These are phyloP conservation scores for Pachypeltis micranthus DNA, from an alignment of 1,140 invertebrate genomes.

Conservation along the genomic window DNA sequence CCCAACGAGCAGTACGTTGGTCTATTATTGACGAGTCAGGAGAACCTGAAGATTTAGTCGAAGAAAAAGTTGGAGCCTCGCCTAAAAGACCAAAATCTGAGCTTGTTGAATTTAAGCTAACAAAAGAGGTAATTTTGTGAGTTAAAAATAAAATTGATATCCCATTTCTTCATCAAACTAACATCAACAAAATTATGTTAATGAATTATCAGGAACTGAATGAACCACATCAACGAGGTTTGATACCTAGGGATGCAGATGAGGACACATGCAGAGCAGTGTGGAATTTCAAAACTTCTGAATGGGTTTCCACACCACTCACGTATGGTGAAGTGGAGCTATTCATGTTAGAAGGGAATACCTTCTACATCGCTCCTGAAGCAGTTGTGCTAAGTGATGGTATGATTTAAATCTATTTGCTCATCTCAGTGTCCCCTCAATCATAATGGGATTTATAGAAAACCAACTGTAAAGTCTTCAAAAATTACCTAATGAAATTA, in stretches of 20 bases:
- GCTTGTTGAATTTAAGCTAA: neutral
- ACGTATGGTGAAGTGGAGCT: neutral
- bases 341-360: neutral
- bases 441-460: no score
- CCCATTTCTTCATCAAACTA: no score
- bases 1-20: neutral
- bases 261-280: neutral
- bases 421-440: no score
- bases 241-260: neutral
- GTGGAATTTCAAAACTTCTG: neutral
- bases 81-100: neutral
- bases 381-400: neutral
- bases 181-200: no score
- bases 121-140: neutral
- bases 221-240: neutral
- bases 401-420: no score
- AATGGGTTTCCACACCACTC: neutral
- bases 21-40: neutral
- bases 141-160: no score
- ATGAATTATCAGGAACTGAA: no score
- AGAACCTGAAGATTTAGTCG: neutral
- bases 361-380: neutral
- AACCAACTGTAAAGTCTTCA: no score
- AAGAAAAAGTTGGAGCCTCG: neutral
- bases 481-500: no score